Evolutionary conservation across 2,797 vertebrate species (phyloP).

Genomic region (Anguilla anguilla): DNA sequence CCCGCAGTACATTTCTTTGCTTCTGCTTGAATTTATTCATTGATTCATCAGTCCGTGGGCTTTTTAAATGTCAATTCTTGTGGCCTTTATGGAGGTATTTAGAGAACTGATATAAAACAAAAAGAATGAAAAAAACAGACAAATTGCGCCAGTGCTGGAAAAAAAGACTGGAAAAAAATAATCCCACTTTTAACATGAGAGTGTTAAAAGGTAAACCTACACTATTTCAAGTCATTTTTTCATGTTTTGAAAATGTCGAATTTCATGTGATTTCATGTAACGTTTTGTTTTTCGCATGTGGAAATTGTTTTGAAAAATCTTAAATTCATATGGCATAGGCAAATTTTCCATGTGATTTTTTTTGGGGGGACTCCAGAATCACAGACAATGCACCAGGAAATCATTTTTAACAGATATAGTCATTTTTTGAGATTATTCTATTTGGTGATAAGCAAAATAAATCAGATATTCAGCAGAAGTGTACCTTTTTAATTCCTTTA

Average conservation of each 20-base stretch:
- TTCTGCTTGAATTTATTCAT: slow-evolving; percentile 8
- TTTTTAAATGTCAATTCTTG: background rate
- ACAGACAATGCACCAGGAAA: background rate
- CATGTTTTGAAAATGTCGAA: no score
- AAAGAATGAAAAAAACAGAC: background rate
- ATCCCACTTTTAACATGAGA: no score
- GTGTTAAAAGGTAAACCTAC: no score
- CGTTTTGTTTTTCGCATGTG: no score
- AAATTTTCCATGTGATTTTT: no score
- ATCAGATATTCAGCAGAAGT: background rate
- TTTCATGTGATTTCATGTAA: no score
- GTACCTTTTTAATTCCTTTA: background rate
- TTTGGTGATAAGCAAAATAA: no score
- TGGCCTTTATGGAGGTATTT: slow-evolving; percentile 14
- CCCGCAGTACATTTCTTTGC: background rate
- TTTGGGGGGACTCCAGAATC: background rate
- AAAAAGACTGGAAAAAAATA: background rate
- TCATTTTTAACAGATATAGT: background rate
- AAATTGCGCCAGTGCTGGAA: background rate
- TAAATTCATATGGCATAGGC: no score
- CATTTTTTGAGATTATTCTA: no score
- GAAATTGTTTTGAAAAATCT: no score
- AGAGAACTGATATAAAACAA: background rate
- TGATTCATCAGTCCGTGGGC: background rate
- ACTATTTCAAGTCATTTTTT: no score